phyloP scores from a whole-genome alignment of 2,113 vertebrate genomes.

The Elephantulus edwardii region DNA sequence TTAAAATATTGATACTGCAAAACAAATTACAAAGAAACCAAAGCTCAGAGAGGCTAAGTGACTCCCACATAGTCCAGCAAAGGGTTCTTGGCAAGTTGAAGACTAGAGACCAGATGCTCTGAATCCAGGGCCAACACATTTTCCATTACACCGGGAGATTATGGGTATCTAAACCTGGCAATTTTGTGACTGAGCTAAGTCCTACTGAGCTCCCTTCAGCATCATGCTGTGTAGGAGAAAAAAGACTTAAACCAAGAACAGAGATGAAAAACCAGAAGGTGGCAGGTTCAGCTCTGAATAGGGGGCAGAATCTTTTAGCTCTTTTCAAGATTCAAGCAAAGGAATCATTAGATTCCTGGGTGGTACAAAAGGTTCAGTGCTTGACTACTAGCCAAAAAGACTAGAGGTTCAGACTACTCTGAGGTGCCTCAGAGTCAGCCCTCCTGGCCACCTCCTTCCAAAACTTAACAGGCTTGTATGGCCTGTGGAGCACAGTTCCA shows the following conservation, averaged over 20 bases:
- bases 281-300: not conserved
- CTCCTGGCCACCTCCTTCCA: not conserved
- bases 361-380: not conserved
- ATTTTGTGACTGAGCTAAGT: not conserved
- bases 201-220: not conserved
- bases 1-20: not conserved
- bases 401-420: not conserved
- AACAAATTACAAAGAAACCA: not conserved
- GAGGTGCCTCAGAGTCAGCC: not conserved
- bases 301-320: not conserved
- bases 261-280: not conserved
- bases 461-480: not conserved
- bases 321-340: not conserved
- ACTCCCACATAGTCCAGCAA: not conserved
- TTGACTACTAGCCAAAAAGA: not conserved
- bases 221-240: not conserved
- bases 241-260: not conserved
- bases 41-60: too few relatives aligned
- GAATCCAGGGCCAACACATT: not conserved
- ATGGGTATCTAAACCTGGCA: not conserved
- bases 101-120: slow-evolving; percentile 33
- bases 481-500: too few relatives aligned
- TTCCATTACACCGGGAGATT: not conserved
- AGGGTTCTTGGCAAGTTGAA: not conserved
- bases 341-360: not conserved